Conservation (phyloP, 2,888 invertebrate species). For the Erannis defoliaria region DNA sequence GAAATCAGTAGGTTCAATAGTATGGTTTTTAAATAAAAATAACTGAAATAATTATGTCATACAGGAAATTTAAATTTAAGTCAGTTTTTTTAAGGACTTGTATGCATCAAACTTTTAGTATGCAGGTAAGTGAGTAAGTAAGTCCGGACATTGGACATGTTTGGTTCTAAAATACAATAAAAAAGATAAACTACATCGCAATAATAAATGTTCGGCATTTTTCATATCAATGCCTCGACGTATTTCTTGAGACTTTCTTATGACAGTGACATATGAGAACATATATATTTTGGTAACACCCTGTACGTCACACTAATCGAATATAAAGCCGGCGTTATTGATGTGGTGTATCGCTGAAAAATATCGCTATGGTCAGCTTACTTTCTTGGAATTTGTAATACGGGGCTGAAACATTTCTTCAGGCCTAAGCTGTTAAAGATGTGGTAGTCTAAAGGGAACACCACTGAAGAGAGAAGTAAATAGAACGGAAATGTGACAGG, state of each 20-base stretch:
- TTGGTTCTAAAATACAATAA: conserved; percentile 48
- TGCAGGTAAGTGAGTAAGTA: too few relatives aligned
- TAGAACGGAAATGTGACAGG: too few relatives aligned
- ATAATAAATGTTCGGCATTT: conserved; percentile 64
- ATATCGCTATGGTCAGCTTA: conserved; percentile 9
- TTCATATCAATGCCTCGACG: conserved; percentile 64
- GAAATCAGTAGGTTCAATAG: too few relatives aligned
- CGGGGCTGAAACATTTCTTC: not conserved
- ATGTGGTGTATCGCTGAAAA: conserved; percentile 33
- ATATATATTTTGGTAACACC: conserved; percentile 60
- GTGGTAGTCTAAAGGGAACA: too few relatives aligned
- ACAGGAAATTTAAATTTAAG: too few relatives aligned
- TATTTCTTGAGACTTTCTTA: conserved; percentile 54
- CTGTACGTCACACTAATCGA: conserved; percentile 68
- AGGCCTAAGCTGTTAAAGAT: too few relatives aligned
- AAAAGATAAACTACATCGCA: conserved; percentile 33
- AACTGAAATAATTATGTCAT: too few relatives aligned
- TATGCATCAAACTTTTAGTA: too few relatives aligned
- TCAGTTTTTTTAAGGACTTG: too few relatives aligned
- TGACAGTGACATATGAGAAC: conserved; percentile 67
- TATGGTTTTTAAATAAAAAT: too few relatives aligned
- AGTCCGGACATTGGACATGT: too few relatives aligned
- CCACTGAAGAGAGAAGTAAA: too few relatives aligned
- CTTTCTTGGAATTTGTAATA: conserved; percentile 1
- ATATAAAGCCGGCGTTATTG: conserved; percentile 60